Evolutionary conservation across 2,797 vertebrate species (phyloP), one percentile per base, ranked within the genome.

Genomic region (Enteromius fasciolatus): DNA sequence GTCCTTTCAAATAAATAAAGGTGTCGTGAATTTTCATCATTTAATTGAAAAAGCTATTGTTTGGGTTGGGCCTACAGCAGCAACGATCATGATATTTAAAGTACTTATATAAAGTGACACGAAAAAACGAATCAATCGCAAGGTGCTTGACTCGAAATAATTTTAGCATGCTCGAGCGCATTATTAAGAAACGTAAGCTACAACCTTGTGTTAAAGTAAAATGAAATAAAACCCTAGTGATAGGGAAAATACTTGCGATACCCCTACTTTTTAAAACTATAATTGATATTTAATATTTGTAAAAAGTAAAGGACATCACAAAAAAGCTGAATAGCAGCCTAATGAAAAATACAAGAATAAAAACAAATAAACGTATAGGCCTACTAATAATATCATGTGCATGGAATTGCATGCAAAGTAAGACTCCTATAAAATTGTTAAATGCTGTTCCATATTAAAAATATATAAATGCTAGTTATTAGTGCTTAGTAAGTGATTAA

Each of bases 61-160:
- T 25, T 50, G 9, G 17, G 7, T 44, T 66, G n/a, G 54, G 0
- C 54, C 54, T 57, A 20, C 20, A 46, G 25, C 59, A 63, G 63
- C 50, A 57, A 81, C 48, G 7, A 31, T 76, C 33, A 59, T 46
- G 67, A 67, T 68, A 39, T 64, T 44, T n/a, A 14, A 52, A 39
- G 39, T 66, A 31, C 0, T 20, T 31, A 72, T 31, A 7, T 75
- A 39, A 48, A 23, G 20, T n/a, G 20, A 39, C 20, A 39, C 12
- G 1, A n/a, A 50, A 36, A 74, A 8, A 36, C 0, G 3, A 11
- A 18, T 3, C 11, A 73, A 73, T 20, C 23, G 11, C 41, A 23
- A 15, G 2, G 66, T 41, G 10, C 66, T 25, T 59, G 57, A 59
- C 11, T 59, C 10, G 11, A 59, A 68, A 44, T 44, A 8, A 46